Base-by-base conservation (phyloP, 1,140 invertebrate species). In the Bombus waltoni region DNA sequence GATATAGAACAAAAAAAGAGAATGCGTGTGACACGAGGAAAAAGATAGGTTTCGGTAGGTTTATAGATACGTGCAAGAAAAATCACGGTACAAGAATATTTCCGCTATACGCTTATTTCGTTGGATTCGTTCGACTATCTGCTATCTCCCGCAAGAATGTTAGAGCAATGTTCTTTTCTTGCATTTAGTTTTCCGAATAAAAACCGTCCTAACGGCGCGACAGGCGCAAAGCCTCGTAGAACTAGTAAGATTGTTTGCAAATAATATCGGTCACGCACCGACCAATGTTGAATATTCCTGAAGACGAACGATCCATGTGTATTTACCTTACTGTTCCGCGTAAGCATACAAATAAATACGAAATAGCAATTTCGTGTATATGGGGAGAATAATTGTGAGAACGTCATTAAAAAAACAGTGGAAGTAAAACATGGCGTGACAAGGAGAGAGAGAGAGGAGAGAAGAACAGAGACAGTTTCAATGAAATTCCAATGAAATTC, bases 191-290 rank as follows among this genome's bases (percentile, higher is more conserved):
- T 35, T 57, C 25, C 25, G 35, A 83, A 53, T 47, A 35, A 68
- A 65, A 83, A 77, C 81, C 81, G 81, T 83, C 81, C 81, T 65
- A 68, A 68, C 22, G 35, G 44, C 72, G 73, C 35, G 22, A 75
- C 32, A 13, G 5, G 62, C 76, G 78, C 18, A 3, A 78, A 32
- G 44, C 32, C 35, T 38, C 81, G 44, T n/a, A 62, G 38, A 73
- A 82, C 25, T 40, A 74, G 15, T 28, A 15, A 83, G 15, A n/a
- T 18, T 53, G 40, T 35, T 81, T 72, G 28, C 11, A 38, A 59
- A 35, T 38, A 42, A 6, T n/a, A 38, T 42, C 35, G 25, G 25
- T 70, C 9, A 40, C 13, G 13, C 2, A 28, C 13, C 2, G 25
- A 28, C 8, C 42, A 42, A 42, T n/a, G 2, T 44, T 8, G 28